Conservation (phyloP, 2,888 invertebrate genomes). For the Gerris lacustris region DNA sequence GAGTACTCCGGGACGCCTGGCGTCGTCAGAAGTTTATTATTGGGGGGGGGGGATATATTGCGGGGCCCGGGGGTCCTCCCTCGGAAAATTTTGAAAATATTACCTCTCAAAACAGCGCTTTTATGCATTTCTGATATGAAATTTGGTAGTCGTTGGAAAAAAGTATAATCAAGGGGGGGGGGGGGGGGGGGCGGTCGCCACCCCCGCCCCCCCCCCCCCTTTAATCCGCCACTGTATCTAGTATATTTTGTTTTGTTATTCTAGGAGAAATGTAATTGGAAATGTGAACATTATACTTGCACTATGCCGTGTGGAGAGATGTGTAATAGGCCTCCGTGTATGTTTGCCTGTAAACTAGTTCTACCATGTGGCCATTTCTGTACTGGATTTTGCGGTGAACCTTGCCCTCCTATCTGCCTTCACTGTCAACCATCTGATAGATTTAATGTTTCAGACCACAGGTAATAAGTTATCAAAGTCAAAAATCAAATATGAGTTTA, state of each 20-base stretch:
- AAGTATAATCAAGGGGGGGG: too few species aligned
- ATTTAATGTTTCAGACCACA: background rate
- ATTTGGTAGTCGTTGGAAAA: too few species aligned
- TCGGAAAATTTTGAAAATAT: too few species aligned
- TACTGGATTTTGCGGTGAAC: constrained; percentile 29
- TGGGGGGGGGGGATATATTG: too few species aligned
- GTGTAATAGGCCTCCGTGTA: constrained; percentile 25
- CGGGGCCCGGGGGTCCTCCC: too few species aligned
- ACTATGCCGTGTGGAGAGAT: constrained; percentile 25
- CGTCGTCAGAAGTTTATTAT: too few species aligned
- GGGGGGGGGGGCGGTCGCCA: too few species aligned
- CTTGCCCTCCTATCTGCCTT: constrained; percentile 40
- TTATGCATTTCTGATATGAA: too few species aligned
- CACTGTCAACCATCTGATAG: constrained; percentile 40
- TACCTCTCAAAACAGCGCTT: too few species aligned
- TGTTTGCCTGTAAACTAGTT: constrained; percentile 19
- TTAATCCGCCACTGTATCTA: too few species aligned
- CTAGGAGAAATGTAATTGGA: constrained; percentile 17
- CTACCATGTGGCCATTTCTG: constrained; percentile 25
- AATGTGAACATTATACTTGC: constrained; percentile 24
- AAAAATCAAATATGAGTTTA: constrained; percentile 6
- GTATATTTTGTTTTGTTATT: background rate
- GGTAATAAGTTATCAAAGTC: background rate
- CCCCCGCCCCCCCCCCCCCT: too few species aligned
- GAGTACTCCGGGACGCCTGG: too few species aligned